Base-by-base conservation (phyloP, 2,888 invertebrate species). In the Macrostomum cliftonense region DNA sequence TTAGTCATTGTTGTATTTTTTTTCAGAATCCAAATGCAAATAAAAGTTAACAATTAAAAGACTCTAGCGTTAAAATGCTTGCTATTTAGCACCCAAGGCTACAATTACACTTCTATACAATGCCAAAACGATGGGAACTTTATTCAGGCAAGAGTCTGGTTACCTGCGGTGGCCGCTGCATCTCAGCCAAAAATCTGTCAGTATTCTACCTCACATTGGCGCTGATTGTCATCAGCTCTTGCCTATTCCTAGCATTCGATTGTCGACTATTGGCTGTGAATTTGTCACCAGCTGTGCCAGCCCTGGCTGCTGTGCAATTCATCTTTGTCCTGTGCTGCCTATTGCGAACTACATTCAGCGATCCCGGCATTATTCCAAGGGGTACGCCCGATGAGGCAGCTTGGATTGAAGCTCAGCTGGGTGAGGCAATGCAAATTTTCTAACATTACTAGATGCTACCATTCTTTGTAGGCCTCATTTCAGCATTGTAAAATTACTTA, bases 231-330 rank as follows among this genome's bases (percentile, higher is more conserved):
- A 81, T 82, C 69, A 95, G 95, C 54, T 84, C 87, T 74, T 80
- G 81, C 64, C 76, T 93, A 63, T 99, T 95, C 77, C 93, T 95
- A 76, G 81, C 82, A 58, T 93, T 88, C 75, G 95, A 97, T 76
- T 87, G 87, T 71, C 87, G 86, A 52, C 93, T 80, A 76, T 76
- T 97, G 68, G 84, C 88, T 57, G 76, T 76, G 66, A 77, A 82
- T 68, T 82, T 95, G 65, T 85, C 86, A 59, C 79, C 84, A 62
- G 83, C 83, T 52, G 84, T 97, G 73, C 95, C 95, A 55, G 81
- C 83, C 54, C 79, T 85, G 59, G 91, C 88, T 63, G 87, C 79
- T 55, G 76, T 87, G 61, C 76, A 95, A 60, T 83, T 85, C 73
- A 74, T 84, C 65, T 83, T 88, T 72, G 89, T 91, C 62, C 81